phyloP scores from a whole-genome alignment of 2,113 vertebrate genomes.

The Lagopus leucura region DNA sequence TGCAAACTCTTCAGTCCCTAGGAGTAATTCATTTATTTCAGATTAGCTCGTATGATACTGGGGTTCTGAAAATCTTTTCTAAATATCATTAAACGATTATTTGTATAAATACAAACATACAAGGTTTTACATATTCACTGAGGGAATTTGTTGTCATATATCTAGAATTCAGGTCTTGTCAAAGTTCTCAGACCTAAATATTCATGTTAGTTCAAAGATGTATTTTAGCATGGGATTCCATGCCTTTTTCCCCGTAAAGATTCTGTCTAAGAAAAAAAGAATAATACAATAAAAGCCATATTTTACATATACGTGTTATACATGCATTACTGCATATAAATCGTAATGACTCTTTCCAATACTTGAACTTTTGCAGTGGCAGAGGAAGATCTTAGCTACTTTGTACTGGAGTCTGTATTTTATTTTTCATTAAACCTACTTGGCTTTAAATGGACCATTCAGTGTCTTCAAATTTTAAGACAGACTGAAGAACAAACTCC shows the following conservation, averaged over 20 bases:
- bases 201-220: background rate
- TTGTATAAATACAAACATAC: background rate
- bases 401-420: background rate
- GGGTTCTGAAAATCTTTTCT: background rate
- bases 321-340: background rate
- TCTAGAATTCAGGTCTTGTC: background rate
- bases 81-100: conserved; percentile 7
- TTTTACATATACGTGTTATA: background rate
- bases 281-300: background rate
- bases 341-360: background rate
- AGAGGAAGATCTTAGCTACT: background rate
- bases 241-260: background rate
- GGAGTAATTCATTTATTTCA: background rate
- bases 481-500: background rate
- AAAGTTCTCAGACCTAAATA: background rate
- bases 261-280: background rate
- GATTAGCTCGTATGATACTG: background rate
- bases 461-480: background rate
- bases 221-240: background rate
- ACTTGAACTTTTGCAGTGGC: background rate
- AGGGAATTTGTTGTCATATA: background rate
- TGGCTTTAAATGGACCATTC: background rate
- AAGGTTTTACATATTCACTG: conserved; percentile 10
- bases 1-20: background rate
- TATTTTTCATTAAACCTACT: background rate